Evolutionary conservation across 2,113 vertebrate species (phyloP), one percentile per base, ranked within the genome.

Genomic region (Entosphenus tridentatus): DNA sequence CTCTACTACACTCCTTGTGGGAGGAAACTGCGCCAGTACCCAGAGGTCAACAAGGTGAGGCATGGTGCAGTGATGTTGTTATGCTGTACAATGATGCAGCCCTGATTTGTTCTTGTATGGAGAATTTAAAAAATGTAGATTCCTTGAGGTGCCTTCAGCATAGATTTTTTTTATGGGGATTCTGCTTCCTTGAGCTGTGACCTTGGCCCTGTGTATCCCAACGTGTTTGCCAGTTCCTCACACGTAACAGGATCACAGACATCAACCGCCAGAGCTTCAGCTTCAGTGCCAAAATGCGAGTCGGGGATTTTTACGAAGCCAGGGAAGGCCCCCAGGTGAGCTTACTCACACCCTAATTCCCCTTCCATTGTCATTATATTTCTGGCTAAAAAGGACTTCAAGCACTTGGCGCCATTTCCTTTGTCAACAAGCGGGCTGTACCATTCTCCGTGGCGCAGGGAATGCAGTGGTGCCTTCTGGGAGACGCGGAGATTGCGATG

Each of bases 271-370:
- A 89, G 77, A 87, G 93, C 83, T 96, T 96, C 81, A 92, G 88
- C 85, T 95, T 96, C 81, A 92, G 87, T 82, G 82, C 86, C 83
- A 96, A 96, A 86, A 85, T 95, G 80, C 86, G 83, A 82, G 84
- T 92, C 80, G 90, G 90, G 79, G 85, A 90, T 84, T 93, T 96
- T 83, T 95, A 93, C 84, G 86, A 93, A 88, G 85, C 85, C 82
- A 87, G 86, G 87, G 86, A 91, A 80, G 86, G 86, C 85, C 85
- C 83, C 17, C 81, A 92, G 87, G 88, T 89, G 91, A 82, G 18
- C 62, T 39, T 39, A 39, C 39, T 39, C 39, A 39, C 62, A 54
- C 14, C 67, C 56, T 59, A 70, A 70, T 70, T 16, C n/a, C n/a
- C 62, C 21, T 67, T 16, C 62, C 62, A 67, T 67, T 67, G 56